Evolutionary conservation across 2,113 vertebrate species (phyloP).

Genomic region (Jaculus jaculus): DNA sequence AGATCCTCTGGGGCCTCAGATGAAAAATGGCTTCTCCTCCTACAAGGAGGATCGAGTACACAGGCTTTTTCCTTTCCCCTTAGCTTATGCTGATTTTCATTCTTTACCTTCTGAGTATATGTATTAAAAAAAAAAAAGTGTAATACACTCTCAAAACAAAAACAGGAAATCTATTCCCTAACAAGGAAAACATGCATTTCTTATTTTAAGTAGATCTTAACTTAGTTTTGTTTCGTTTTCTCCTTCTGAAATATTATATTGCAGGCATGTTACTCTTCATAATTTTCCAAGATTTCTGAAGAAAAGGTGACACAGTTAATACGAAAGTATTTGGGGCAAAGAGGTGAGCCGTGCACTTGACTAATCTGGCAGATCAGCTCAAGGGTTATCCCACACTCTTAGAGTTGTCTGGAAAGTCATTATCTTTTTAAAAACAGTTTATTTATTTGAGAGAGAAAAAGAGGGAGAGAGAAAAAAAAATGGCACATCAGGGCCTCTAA

Average conservation of each 20-base stretch:
- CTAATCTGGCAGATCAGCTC: background rate
- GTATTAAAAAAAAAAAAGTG: slow-evolving; percentile 51
- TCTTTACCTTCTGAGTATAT: slow-evolving; percentile 35
- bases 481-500: too few relatives aligned
- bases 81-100: slow-evolving; percentile 57
- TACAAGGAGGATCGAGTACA: slow-evolving; percentile 28
- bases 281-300: background rate
- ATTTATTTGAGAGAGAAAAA: too few relatives aligned
- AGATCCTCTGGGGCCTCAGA: slow-evolving; percentile 61
- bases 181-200: background rate
- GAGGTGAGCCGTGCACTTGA: background rate
- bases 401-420: background rate
- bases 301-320: background rate
- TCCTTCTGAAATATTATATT: background rate
- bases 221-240: slow-evolving; percentile 36
- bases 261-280: background rate
- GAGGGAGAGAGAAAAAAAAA: too few relatives aligned
- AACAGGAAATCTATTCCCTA: slow-evolving; percentile 15
- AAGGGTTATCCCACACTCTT: background rate
- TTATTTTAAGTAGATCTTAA: slow-evolving; percentile 34
- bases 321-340: background rate
- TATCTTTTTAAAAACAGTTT: background rate
- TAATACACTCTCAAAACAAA: slow-evolving; percentile 43
- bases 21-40: slow-evolving; percentile 70
- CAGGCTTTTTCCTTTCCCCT: slow-evolving; percentile 53